phyloP scores from a whole-genome alignment of 2,113 vertebrate species.

The Anthoscopus minutus region DNA sequence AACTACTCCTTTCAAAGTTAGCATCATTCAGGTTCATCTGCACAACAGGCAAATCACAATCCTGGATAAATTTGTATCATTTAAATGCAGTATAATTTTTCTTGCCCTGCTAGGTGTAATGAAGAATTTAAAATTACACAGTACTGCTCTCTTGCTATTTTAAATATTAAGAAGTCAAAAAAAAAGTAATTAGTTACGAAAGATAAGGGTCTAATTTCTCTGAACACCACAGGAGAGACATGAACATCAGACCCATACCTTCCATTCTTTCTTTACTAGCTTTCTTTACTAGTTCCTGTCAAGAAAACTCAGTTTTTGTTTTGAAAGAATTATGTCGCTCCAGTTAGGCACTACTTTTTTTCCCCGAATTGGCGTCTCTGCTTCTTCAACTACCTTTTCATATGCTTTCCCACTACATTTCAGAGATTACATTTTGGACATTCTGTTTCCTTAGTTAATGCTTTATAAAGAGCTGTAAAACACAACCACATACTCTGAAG shows the following conservation, averaged over 20 bases:
- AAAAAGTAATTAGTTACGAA: not conserved
- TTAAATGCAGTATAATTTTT: not conserved
- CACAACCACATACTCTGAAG: not conserved
- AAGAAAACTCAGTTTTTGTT: not conserved
- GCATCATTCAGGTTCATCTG: not conserved
- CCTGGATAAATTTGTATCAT: not conserved
- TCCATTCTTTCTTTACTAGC: not conserved
- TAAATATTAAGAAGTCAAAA: not conserved
- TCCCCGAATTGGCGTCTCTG: not conserved
- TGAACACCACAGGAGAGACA: not conserved
- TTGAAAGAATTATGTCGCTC: not conserved
- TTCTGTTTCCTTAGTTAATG: not conserved
- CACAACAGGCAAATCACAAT: not conserved
- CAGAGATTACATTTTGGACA: not conserved
- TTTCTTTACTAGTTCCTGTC: not conserved
- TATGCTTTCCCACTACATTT: not conserved
- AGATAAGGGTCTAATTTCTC: not conserved
- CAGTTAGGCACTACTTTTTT: not conserved
- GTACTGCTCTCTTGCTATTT: not conserved
- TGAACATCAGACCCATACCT: not conserved
- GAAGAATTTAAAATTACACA: not conserved
- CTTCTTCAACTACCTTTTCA: not conserved
- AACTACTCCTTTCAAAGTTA: not conserved
- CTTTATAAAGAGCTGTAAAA: conserved; percentile 11
- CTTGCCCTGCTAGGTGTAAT: not conserved